Base-by-base conservation (phyloP, 2,888 invertebrate species). In the Coleophora deauratella region DNA sequence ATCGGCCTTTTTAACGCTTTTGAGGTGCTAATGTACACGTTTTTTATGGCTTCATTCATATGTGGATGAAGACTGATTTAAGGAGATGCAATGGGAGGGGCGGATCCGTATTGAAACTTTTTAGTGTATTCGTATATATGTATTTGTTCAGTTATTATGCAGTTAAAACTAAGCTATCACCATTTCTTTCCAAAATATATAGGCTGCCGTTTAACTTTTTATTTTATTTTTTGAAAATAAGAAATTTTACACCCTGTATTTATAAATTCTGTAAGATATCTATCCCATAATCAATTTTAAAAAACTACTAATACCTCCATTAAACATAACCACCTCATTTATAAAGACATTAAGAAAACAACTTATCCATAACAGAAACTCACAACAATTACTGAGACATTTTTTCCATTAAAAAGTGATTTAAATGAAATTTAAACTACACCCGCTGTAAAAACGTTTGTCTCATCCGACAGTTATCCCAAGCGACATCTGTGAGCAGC, bases 331-430 rank as follows among this genome's bases (percentile, higher is more conserved):
- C 21, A 21, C 10, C 31, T 27, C 46, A 45, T 42, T 54, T 50
- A 51, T 44, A 51, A 51, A 54, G 35, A 47, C 50, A 51, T 51
- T 50, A 50, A 45, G 45, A 44, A 43, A 48, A 45, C 43, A 42
- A 46, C 30, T 37, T 42, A 35, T 12, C 38, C 41, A 40, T 40
- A 39, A 43, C 39, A 14, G 21, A 33, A 38, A 37, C 37, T 21
- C 14, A 41, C 11, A 9, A n/a, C 14, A 31, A 31, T 37, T 36
- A 40, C 36, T 31, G 21, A 28, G 28, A 35, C 40, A 42, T 49
- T 49, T 62, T 62, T 63, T 57, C 56, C 55, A 59, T 64, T 57
- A 59, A 59, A 68, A 66, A 57, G 56, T 59, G 54, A 65, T 70
- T 65, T 59, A 54, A 53, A 56, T 52, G 54, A 57, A 58, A 39